Percentiles rank a stretch among this genome's conserved stretches.
These are phyloP conservation scores for Ceryle rudis DNA, from an alignment of 2,797 vertebrate genomes.

Conservation along the genomic window DNA sequence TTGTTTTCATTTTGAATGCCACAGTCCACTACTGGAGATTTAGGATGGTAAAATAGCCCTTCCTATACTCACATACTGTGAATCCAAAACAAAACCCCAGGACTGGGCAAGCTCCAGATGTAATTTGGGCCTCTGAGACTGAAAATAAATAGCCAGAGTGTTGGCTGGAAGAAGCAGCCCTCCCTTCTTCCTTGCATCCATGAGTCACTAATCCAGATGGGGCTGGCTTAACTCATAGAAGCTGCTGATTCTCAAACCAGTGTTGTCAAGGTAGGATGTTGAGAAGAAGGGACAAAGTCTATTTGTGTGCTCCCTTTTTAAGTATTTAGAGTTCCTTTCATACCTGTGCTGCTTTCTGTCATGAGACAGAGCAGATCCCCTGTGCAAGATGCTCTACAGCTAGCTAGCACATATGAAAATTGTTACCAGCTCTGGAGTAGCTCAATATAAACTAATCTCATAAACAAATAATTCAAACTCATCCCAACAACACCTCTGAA, in stretches of 20 bases:
- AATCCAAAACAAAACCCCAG: slow-evolving; percentile 51
- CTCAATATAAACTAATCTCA: not conserved
- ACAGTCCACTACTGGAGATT: not conserved
- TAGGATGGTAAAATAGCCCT: not conserved
- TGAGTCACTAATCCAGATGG: not conserved
- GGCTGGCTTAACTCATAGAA: not conserved
- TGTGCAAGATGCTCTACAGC: not conserved
- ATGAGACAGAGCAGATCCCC: not conserved
- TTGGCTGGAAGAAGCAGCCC: not conserved
- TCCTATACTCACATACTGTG: not conserved
- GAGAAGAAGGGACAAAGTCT: not conserved
- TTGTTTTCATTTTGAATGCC: not conserved
- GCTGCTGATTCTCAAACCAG: not conserved
- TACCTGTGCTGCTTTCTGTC: not conserved
- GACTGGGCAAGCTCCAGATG: slow-evolving; percentile 5
- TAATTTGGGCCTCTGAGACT: not conserved
- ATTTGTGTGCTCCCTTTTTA: not conserved
- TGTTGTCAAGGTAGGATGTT: not conserved
- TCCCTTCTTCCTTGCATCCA: not conserved
- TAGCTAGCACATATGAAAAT: slow-evolving; percentile 12
- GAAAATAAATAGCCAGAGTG: slow-evolving; percentile 35
- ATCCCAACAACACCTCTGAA: not conserved
- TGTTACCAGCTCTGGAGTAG: not conserved
- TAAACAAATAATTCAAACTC: not conserved
- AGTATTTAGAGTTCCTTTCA: slow-evolving; percentile 29